These are phyloP conservation scores for Byasa hedistus DNA, from an alignment of 2,888 invertebrate species.

Conservation along the genomic window DNA sequence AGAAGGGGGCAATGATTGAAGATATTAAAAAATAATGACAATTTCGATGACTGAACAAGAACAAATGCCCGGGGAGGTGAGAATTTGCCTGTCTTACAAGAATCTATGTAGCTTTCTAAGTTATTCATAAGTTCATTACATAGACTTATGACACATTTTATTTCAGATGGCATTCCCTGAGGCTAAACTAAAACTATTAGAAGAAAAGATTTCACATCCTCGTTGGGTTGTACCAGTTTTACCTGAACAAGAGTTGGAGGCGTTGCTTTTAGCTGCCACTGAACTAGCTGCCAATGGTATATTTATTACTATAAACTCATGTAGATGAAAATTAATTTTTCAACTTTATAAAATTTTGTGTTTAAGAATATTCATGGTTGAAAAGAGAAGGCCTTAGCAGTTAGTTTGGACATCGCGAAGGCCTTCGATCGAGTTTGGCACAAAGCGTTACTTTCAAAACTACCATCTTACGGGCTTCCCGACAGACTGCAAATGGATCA, in stretches of 20 bases:
- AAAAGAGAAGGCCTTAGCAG: too few species aligned
- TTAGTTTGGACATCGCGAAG: too few species aligned
- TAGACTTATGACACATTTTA: conserved; percentile 11
- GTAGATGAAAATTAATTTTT: too few species aligned
- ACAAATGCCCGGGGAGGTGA: conserved; percentile 74
- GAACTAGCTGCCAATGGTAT: conserved; percentile 90
- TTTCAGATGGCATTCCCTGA: conserved; percentile 86
- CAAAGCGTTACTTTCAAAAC: too few species aligned
- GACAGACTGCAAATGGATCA: too few species aligned
- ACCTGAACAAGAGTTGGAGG: conserved; percentile 97
- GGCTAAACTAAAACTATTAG: conserved; percentile 91
- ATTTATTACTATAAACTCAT: conserved; percentile 2
- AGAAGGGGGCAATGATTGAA: conserved; percentile 63
- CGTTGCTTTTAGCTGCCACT: conserved; percentile 92
- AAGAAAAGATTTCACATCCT: conserved; percentile 97
- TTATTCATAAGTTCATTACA: not conserved
- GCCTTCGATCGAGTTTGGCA: too few species aligned
- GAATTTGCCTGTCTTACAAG: conserved; percentile 30
- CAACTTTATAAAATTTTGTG: too few species aligned
- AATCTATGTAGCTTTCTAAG: not conserved
- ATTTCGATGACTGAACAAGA: conserved; percentile 79
- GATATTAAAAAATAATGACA: conserved; percentile 72
- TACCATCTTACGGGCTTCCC: too few species aligned
- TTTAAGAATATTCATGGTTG: too few species aligned
- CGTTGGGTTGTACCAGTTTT: conserved; percentile 98